A percentile compares a stretch with the other conserved stretches of the same genome.
Evolutionary conservation across 53 echinoderm and acorn worm genomes (phyloP).

Genomic region (Paracentrotus lividus): DNA sequence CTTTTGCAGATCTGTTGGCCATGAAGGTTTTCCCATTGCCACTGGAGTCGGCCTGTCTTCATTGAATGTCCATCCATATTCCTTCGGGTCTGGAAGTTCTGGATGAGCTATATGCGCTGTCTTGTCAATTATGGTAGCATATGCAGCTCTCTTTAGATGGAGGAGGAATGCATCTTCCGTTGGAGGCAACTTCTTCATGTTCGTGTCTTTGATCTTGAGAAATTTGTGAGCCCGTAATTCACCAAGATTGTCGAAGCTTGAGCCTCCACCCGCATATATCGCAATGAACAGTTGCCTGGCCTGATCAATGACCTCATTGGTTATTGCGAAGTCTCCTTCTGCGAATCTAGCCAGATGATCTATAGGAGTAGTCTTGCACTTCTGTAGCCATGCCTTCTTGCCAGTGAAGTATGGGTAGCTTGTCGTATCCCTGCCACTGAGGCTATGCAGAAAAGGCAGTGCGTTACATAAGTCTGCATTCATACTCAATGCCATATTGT

Average conservation of each 20-base stretch:
- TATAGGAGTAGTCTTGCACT: background rate
- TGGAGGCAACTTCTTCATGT: too few species aligned
- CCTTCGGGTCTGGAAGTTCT: too few species aligned
- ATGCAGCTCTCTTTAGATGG: too few species aligned
- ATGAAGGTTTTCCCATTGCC: too few species aligned
- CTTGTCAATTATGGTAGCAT: too few species aligned
- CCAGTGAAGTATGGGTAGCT: conserved; percentile 60
- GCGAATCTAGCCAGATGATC: background rate
- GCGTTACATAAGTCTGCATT: conserved; percentile 28
- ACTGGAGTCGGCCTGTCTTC: too few species aligned
- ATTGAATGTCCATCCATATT: too few species aligned
- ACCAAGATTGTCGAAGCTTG: background rate
- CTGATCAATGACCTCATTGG: background rate
- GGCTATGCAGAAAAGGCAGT: conserved; percentile 60
- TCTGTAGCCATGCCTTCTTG: conserved; percentile 53
- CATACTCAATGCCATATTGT: background rate
- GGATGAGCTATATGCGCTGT: too few species aligned
- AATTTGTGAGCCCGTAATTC: conserved; percentile 33
- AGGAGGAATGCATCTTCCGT: too few species aligned
- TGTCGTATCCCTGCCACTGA: conserved; percentile 50
- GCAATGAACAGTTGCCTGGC: background rate
- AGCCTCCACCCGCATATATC: background rate
- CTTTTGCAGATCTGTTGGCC: too few species aligned
- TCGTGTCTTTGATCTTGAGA: background rate
- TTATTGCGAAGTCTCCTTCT: background rate